Evolutionary conservation across 2,113 vertebrate genomes (phyloP).

Genomic region (Hystrix brachyura): DNA sequence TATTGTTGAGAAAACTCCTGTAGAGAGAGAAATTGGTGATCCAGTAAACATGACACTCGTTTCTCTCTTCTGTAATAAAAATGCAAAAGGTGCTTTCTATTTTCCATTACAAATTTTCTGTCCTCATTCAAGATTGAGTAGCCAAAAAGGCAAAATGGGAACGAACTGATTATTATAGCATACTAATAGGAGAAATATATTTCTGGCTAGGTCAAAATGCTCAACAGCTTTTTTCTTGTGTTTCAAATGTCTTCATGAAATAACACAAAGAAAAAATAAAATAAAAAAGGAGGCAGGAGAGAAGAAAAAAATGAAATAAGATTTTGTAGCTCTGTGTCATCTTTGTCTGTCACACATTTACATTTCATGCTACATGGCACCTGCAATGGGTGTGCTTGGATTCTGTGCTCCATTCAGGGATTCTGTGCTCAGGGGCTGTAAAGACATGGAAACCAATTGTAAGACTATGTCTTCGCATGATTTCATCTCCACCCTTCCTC

Average conservation of each 20-base stretch:
- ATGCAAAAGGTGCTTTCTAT: neutral
- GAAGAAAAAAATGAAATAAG: neutral
- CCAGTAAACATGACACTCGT: neutral
- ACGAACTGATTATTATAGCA: constrained; percentile 30
- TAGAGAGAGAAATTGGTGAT: constrained; percentile 38
- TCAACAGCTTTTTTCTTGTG: neutral
- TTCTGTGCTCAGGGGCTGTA: neutral
- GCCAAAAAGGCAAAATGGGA: neutral
- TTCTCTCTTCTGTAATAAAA: neutral
- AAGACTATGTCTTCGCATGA: neutral
- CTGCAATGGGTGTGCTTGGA: neutral
- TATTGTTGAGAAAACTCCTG: neutral
- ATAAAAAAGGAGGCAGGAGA: neutral
- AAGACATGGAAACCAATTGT: neutral
- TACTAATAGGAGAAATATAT: neutral
- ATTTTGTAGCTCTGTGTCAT: neutral
- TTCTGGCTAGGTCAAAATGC: neutral
- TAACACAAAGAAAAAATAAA: neutral
- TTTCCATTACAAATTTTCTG: constrained; percentile 7
- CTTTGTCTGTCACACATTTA: neutral
- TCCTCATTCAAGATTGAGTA: constrained; percentile 54
- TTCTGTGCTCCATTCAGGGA: neutral
- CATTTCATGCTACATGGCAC: neutral
- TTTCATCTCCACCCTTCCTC: neutral
- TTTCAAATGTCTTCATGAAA: neutral